Percentiles rank a stretch among this genome's conserved stretches.
Conservation (phyloP, 2,113 vertebrate genomes). For the Equus przewalskii region DNA sequence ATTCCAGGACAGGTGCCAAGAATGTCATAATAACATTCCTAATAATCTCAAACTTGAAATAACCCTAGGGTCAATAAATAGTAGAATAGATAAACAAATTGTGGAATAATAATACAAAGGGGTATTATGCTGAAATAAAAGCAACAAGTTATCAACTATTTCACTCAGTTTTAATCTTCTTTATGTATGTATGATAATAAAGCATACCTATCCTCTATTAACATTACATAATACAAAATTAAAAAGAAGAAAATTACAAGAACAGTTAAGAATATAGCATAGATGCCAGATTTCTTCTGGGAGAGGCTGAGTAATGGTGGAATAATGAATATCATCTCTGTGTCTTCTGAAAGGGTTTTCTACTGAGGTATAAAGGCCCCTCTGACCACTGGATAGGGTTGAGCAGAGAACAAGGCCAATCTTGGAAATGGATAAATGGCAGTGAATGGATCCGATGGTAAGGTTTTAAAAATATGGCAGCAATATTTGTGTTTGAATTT, state of each 20-base stretch:
- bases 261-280: not conserved
- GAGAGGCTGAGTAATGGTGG: not conserved
- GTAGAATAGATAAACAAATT: not conserved
- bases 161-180: not conserved
- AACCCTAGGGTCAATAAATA: not conserved
- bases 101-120: not conserved
- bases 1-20: not conserved
- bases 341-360: constrained; percentile 30
- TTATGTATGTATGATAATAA: not conserved
- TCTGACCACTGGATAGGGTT: constrained; percentile 35
- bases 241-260: not conserved
- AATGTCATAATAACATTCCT: not conserved
- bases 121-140: not conserved
- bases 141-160: not conserved
- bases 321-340: not conserved
- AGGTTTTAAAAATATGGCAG: not conserved
- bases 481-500: not conserved
- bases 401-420: not conserved
- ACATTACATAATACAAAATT: not conserved
- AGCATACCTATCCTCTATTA: not conserved
- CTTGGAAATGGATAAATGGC: constrained; percentile 35
- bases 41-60: not conserved
- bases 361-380: not conserved
- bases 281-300: not conserved
- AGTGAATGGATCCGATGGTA: not conserved